Base-by-base conservation (phyloP, 2,888 invertebrate species). In the Caenorhabditis imperialis region DNA sequence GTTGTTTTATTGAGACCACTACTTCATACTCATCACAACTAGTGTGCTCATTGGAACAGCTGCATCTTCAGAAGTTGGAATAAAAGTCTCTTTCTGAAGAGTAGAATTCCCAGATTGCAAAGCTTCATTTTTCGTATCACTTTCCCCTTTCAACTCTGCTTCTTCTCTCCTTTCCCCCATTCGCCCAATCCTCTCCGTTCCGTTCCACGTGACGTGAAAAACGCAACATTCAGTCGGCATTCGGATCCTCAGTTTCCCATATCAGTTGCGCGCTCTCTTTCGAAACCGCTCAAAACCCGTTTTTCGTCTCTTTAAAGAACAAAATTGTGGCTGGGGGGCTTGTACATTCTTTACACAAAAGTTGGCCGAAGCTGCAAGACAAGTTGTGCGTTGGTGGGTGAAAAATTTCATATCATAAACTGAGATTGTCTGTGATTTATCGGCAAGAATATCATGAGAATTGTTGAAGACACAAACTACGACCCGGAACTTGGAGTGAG, bases 251-350 rank as follows among this genome's bases (percentile, higher is more conserved):
- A 63, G 25, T 44, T 54, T 61, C 47, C 53, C 47, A 40, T 40
- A 48, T 55, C 47, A 48, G 47, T 27, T 57, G 8, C 16, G 50
- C 38, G 40, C 30, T 6, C 6, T 7, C 30, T n/a, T 48, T 4
- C 35, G 47, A 37, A 60, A 48, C 20, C 25, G 30, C 27, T 2
- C 38, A 8, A 27, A 63, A 63, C 63, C 63, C 40, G 63, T 63
- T 63, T 60, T 16, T 54, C 44, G 30, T 18, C 51, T 48, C 50
- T 63, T 63, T 63, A 63, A 63, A 63, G 63, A 63, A 63, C 63
- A 63, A 63, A 63, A 63, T 48, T 55, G 48, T 63, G 55, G 12
- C 37, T 62, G n/a, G n/a, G n/a, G n/a, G n/a, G n/a, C n/a, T n/a
- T n/a, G n/a, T 62, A 62, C 62, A 47, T 25, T 25, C 27, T 51